Evolutionary conservation across 2,113 vertebrate species (phyloP).

Genomic region (Girardinichthys multiradiatus): DNA sequence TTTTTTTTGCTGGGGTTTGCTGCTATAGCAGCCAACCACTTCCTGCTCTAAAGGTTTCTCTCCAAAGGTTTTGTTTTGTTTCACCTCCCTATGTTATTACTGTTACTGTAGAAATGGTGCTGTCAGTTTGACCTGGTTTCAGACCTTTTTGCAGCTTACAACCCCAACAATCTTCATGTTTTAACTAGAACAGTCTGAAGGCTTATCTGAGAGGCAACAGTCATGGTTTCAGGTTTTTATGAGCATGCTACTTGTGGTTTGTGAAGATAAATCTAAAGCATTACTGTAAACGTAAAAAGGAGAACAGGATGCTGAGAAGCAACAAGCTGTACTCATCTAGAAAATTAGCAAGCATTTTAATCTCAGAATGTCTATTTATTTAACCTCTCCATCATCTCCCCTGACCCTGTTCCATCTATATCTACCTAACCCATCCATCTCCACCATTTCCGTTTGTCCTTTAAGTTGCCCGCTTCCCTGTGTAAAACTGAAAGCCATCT

Average conservation of each 20-base stretch:
- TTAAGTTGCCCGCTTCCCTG: background rate
- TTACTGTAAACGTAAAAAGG: background rate
- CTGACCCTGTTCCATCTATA: background rate
- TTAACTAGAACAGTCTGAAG: background rate
- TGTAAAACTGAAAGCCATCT: conserved; percentile 21
- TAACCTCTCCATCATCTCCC: conserved; percentile 17
- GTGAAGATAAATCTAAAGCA: conserved; percentile 2
- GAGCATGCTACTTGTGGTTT: background rate
- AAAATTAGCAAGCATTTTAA: background rate
- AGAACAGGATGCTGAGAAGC: too few species aligned
- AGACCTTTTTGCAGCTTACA: background rate
- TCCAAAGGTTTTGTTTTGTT: background rate
- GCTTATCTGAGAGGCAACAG: background rate
- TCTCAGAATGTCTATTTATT: background rate
- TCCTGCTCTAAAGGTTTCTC: background rate
- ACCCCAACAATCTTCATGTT: background rate
- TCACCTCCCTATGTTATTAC: background rate
- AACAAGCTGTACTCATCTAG: too few species aligned
- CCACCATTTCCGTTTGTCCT: conserved; percentile 1
- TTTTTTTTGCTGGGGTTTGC: background rate
- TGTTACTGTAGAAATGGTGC: background rate
- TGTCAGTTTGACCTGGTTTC: background rate
- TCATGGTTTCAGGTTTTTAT: background rate
- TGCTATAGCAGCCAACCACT: background rate
- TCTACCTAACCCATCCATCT: background rate